Evolutionary conservation across 2,113 vertebrate species (phyloP), one percentile per base, ranked within the genome.

Genomic region (Thalassarche chlororhynchos): DNA sequence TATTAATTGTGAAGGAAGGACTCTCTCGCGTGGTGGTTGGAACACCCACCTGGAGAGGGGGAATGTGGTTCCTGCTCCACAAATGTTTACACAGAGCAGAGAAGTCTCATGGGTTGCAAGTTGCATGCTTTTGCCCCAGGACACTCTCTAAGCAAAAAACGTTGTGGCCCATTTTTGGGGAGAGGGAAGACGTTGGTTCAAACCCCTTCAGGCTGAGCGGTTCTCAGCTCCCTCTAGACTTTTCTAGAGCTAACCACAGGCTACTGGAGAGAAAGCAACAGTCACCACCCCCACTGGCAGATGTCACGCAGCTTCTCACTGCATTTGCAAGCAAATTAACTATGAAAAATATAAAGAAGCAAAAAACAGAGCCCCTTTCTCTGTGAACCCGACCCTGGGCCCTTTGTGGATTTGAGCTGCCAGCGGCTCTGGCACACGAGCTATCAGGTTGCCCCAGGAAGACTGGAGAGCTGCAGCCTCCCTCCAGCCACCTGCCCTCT

Each of bases 31-130:
- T 4, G 58, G 66, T 85, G 97, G 91, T 90, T 90, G 90, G 96
- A 97, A 97, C 95, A 96, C 93, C 94, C 94, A 94, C 93, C 96
- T 95, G 93, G 92, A 95, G 51, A 79, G 24, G 14, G 54, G 44
- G 66, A 97, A 90, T 65, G 92, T 52, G 57, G 75, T 76, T 97
- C 49, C 84, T 65, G 87, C 78, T 90, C 66, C 14, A 20, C 75
- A 94, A 97, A 95, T 61, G 91, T 83, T 95, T 96, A 91, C 62
- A 71, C 54, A 90, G 96, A 86, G 78, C 58, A 57, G 66, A 86
- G 84, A 91, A 95, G 29, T 38, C 74, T 91, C 74, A 61, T 68
- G 74, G 66, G 88, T 88, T 96, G 55, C 82, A 93, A 77, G 76
- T 84, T 90, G 95, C 24, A 80, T 17, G 61, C 19, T 80, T 90